Percentiles rank a stretch among this genome's conserved stretches.
Conservation (phyloP, 2,797 vertebrate genomes). For the Gymnothorax reevesii region DNA sequence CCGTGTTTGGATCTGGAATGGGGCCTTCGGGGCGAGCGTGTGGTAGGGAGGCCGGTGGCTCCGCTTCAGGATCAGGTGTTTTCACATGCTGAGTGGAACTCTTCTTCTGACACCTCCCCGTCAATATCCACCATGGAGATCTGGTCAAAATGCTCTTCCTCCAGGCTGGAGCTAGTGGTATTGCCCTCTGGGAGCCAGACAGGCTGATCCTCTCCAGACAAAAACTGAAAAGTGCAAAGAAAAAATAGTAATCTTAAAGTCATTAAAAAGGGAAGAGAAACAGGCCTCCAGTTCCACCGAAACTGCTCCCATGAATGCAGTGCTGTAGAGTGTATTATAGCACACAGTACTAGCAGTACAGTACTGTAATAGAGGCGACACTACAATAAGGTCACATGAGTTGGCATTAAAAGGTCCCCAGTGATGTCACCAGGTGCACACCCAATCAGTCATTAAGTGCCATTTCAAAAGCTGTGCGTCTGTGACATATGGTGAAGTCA, state of each 20-base stretch:
- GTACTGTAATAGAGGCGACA: neutral
- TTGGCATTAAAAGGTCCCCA: too few species aligned
- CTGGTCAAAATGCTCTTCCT: constrained; percentile 18
- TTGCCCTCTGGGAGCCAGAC: neutral
- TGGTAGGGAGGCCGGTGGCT: too few species aligned
- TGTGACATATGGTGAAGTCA: too few species aligned
- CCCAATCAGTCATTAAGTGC: too few species aligned
- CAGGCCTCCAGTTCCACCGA: too few species aligned
- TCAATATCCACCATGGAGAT: constrained; percentile 4
- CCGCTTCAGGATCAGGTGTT: neutral
- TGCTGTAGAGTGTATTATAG: neutral
- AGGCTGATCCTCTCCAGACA: neutral
- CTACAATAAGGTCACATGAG: too few species aligned
- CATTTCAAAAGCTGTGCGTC: too few species aligned
- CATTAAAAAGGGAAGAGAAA: too few species aligned
- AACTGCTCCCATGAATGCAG: too few species aligned
- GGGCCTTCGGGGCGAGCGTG: neutral
- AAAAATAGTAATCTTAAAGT: neutral
- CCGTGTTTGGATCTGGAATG: neutral
- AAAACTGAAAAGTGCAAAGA: constrained; percentile 17
- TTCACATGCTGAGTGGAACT: neutral
- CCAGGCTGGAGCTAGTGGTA: neutral
- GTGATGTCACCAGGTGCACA: too few species aligned
- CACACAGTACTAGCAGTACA: neutral
- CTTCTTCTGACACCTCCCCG: neutral